phyloP scores from a whole-genome alignment of 1,140 invertebrate species.

The Drosophila mojavensis region DNA sequence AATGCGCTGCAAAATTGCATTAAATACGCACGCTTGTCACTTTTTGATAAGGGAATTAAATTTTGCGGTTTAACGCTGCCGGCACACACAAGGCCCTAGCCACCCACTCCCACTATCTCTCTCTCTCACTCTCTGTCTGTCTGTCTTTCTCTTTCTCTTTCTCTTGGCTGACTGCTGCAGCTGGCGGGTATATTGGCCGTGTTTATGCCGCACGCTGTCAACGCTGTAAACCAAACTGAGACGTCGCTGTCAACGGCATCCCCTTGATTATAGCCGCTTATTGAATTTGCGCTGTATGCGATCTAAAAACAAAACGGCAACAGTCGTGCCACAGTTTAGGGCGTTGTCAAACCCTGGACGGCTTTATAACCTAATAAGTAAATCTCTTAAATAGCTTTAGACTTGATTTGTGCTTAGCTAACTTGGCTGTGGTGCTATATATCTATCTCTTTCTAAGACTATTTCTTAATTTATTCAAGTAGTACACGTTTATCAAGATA shows the following conservation, averaged over 20 bases:
- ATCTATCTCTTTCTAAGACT: not conserved
- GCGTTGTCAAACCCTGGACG: not conserved
- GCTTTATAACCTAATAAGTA: constrained; percentile 16
- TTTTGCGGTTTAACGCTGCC: constrained; percentile 82
- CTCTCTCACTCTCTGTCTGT: not conserved
- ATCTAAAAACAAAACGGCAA: constrained; percentile 35
- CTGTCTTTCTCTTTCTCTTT: not conserved
- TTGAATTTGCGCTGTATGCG: constrained; percentile 47
- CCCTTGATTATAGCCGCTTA: constrained; percentile 30
- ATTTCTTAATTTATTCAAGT: no score
- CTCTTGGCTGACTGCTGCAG: constrained; percentile 11
- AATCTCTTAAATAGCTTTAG: not conserved
- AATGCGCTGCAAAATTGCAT: constrained; percentile 84
- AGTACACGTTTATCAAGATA: no score
- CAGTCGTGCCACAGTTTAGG: not conserved
- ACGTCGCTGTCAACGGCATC: constrained; percentile 59
- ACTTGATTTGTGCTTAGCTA: not conserved
- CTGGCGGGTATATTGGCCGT: constrained; percentile 52
- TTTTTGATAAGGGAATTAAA: constrained; percentile 84
- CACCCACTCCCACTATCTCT: constrained; percentile 1
- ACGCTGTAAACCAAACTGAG: constrained; percentile 68
- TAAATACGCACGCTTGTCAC: constrained; percentile 84
- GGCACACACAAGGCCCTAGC: constrained; percentile 32
- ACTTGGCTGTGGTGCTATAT: not conserved
- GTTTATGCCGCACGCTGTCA: constrained; percentile 76